phyloP scores from a whole-genome alignment of 2,113 vertebrate genomes.

The Lampris incognitus region DNA sequence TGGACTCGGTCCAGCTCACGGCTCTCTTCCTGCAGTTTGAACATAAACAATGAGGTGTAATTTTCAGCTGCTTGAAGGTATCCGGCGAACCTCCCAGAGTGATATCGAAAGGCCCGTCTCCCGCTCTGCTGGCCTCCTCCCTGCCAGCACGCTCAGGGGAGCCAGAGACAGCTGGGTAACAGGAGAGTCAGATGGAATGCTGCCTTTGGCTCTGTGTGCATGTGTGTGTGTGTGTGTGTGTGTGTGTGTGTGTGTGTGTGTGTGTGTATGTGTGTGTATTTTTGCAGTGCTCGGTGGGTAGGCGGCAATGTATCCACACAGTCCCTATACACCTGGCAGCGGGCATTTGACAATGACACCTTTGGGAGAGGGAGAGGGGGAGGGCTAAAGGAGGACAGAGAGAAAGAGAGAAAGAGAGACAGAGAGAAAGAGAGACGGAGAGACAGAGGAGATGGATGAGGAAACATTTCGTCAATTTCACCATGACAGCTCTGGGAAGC shows the following conservation, averaged over 20 bases:
- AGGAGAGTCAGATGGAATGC: not conserved
- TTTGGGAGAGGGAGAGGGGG: constrained; percentile 10
- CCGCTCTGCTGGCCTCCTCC: constrained; percentile 11
- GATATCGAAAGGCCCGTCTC: not conserved
- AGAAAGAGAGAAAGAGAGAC: not conserved
- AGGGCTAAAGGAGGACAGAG: not conserved
- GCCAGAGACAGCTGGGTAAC: constrained; percentile 31
- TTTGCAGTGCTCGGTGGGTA: not conserved
- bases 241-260: not conserved
- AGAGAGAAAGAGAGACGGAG: constrained; percentile 6
- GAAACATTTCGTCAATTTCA: constrained; percentile 41
- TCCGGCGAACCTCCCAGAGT: constrained; percentile 8
- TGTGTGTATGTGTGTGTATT: not conserved
- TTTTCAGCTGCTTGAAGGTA: not conserved
- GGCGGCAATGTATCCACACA: not conserved
- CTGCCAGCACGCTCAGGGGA: constrained; percentile 26
- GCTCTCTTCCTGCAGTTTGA: not conserved
- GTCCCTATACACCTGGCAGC: not conserved
- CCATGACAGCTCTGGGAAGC: constrained; percentile 25
- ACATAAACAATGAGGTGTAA: not conserved
- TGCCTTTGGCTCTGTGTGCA: not conserved
- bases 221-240: not conserved
- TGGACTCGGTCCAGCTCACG: not conserved
- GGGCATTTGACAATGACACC: not conserved
- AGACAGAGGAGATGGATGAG: constrained; percentile 10